phyloP scores from a whole-genome alignment of 2,888 invertebrate genomes.

The Tiliacea citrago region DNA sequence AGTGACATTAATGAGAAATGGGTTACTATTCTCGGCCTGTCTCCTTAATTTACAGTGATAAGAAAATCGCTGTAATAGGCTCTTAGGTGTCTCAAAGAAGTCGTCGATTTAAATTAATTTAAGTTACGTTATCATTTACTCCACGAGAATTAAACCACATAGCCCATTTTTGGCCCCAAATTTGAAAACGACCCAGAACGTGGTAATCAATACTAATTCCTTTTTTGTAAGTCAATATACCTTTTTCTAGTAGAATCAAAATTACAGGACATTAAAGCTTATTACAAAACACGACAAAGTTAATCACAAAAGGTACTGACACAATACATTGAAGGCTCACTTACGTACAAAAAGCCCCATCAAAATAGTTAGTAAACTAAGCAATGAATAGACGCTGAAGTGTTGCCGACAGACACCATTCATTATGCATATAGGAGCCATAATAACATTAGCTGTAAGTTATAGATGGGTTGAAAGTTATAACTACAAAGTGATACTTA shows the following conservation, averaged over 20 bases:
- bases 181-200: no score
- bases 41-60: no score
- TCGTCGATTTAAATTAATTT: no score
- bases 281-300: slow-evolving; percentile 24
- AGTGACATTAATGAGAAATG: no score
- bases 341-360: slow-evolving; percentile 37
- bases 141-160: no score
- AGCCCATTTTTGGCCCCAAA: no score
- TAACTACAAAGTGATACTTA: slow-evolving; percentile 29
- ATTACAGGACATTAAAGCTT: slow-evolving; percentile 1
- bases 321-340: slow-evolving; percentile 7
- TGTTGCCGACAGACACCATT: slow-evolving; percentile 34
- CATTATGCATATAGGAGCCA: slow-evolving; percentile 40
- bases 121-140: no score
- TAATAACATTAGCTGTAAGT: slow-evolving; percentile 52
- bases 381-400: slow-evolving; percentile 32
- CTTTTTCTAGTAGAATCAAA: neutral
- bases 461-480: slow-evolving; percentile 48
- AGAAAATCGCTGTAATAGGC: no score
- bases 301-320: slow-evolving; percentile 11
- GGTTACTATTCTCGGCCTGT: no score
- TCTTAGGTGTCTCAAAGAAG: no score
- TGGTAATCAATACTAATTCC: neutral
- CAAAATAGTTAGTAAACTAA: slow-evolving; percentile 52
- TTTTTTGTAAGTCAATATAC: neutral